These are phyloP conservation scores for Pentamera pediparva DNA, from an alignment of 53 echinoderm and acorn worm species.

Conservation along the genomic window DNA sequence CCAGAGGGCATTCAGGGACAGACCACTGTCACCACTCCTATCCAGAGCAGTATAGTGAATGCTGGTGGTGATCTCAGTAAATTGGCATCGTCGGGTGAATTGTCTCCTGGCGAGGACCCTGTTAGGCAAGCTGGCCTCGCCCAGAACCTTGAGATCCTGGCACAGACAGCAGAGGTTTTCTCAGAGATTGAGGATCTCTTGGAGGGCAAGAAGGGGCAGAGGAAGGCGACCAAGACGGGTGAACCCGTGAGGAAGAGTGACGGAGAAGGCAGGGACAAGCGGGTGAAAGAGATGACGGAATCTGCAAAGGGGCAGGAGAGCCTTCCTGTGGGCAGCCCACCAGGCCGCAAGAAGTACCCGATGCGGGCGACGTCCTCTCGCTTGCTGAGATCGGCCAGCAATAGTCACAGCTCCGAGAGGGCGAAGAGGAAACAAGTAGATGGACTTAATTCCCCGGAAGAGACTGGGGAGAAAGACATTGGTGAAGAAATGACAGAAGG, in stretches of 20 bases:
- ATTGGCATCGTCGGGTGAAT: no score
- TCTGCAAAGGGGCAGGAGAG: no score
- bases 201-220: neutral
- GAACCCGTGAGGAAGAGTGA: no score
- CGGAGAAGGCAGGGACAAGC: no score
- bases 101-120: no score
- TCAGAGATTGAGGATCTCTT: conserved; percentile 14
- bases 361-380: conserved; percentile 89
- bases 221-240: neutral
- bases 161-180: conserved; percentile 13
- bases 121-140: conserved; percentile 14
- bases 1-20: no score
- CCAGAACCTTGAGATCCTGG: conserved; percentile 18
- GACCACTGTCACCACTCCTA: no score
- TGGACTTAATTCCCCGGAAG: neutral
- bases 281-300: no score
- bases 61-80: no score
- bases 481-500: neutral
- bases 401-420: no score
- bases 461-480: neutral
- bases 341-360: conserved; percentile 81
- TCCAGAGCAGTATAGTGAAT: no score
- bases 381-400: conserved; percentile 56
- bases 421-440: neutral
- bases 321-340: no score